Base-by-base conservation (phyloP, 2,797 vertebrate species). In the Chaunax sp. region DNA sequence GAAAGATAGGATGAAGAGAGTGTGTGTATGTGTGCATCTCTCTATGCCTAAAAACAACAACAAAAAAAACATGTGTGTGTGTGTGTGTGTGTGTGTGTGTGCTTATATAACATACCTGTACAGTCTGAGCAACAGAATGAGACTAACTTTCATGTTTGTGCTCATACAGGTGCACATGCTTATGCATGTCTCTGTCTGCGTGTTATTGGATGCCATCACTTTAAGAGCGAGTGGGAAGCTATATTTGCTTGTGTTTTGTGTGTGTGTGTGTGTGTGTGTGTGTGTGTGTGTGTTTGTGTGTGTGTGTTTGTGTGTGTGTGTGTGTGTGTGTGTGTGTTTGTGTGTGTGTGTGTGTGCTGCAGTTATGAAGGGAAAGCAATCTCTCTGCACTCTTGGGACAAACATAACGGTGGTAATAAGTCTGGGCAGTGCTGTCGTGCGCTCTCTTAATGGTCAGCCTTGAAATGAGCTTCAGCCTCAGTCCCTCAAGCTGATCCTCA, bases 361-460 rank as follows among this genome's bases (percentile, higher is more conserved):
- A 0, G 25, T 77, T 80, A 83, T 77, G 61, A 83, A 77, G 77
- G 68, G 44, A 75, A 68, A 76, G 56, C 59, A 73, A 74, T 75
- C 70, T 25, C 23, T 64, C 57, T 55, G 61, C 65, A 72, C 81
- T 78, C 75, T 62, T 44, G 77, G 78, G 82, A 81, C 78, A 81
- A 78, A 83, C 75, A 76, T 72, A 85, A 76, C 30, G 20, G 72
- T 35, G 51, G 83, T 75, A 87, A 90, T 90, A 87, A 82, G 82
- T 85, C 88, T 71, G 47, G 33, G 53, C 62, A 63, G 66, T 51
- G 76, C 62, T 85, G 83, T 79, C 56, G 35, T 78, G 59, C 40
- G 38, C 67, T 81, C 78, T 72, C 75, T 75, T 86, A 77, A 88
- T 75, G 78, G 83, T 77, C 75, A 64, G 75, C 77, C 83, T 82